Percentiles rank a stretch among this genome's conserved stretches.
phyloP scores from a whole-genome alignment of 2,888 invertebrate genomes.

The Teinopalpus imperialis region DNA sequence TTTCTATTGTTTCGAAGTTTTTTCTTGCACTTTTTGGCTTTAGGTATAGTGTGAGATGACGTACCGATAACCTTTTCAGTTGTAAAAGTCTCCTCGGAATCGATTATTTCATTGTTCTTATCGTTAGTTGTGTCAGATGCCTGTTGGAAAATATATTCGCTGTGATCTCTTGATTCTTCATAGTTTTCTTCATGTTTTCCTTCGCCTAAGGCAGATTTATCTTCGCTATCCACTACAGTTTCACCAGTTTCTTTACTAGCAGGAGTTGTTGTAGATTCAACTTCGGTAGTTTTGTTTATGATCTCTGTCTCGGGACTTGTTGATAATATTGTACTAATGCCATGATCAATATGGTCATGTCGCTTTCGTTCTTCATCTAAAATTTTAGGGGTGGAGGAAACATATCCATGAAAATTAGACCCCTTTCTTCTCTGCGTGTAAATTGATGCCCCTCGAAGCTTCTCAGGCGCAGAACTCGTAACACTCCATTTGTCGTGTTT shows the following conservation, averaged over 20 bases:
- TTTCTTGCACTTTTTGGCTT: constrained; percentile 71
- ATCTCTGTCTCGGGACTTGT: constrained; percentile 29
- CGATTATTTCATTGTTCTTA: constrained; percentile 40
- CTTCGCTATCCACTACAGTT: constrained; percentile 30
- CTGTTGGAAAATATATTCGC: constrained; percentile 55
- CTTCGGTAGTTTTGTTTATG: constrained; percentile 1
- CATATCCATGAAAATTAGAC: constrained; percentile 69
- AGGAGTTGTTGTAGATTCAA: constrained; percentile 4
- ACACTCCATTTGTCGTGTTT: constrained; percentile 70
- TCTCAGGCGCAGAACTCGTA: constrained; percentile 36
- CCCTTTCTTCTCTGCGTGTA: constrained; percentile 57
- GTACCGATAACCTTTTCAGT: constrained; percentile 42
- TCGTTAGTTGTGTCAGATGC: constrained; percentile 39
- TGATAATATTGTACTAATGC: constrained; percentile 30
- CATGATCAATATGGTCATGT: constrained; percentile 45
- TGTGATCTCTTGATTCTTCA: constrained; percentile 50
- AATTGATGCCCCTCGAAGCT: constrained; percentile 40
- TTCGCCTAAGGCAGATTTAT: constrained; percentile 33
- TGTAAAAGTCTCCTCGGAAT: constrained; percentile 39
- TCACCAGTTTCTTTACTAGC: constrained; percentile 16
- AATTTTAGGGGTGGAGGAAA: constrained; percentile 45
- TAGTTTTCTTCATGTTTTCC: constrained; percentile 25
- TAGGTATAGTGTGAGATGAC: constrained; percentile 41
- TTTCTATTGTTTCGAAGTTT: constrained; percentile 52
- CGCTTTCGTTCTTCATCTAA: constrained; percentile 41